A percentile compares a stretch with the other conserved stretches of the same genome.
Evolutionary conservation across 2,113 vertebrate species (phyloP).

Genomic region (Halcyon senegalensis): DNA sequence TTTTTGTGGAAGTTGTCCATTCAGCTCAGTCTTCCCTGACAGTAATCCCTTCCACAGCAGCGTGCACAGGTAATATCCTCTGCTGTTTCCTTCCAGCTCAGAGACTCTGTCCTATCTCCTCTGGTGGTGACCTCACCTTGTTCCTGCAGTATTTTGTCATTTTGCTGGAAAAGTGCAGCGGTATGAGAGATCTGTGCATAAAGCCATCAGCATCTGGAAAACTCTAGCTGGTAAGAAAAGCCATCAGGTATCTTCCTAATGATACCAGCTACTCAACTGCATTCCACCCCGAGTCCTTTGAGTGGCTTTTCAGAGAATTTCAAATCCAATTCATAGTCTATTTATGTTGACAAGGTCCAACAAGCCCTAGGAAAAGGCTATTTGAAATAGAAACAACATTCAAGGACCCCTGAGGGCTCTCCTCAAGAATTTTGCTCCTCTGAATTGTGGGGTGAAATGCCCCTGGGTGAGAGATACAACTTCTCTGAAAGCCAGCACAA

Average conservation of each 20-base stretch:
- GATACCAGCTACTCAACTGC: not conserved
- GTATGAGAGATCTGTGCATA: not conserved
- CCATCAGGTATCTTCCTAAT: not conserved
- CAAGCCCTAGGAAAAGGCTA: not conserved
- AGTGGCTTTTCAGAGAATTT: not conserved
- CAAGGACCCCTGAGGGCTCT: not conserved
- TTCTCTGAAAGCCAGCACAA: not conserved
- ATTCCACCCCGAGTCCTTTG: not conserved
- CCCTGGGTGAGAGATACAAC: not conserved
- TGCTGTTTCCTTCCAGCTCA: not conserved
- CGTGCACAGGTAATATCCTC: not conserved
- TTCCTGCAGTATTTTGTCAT: not conserved
- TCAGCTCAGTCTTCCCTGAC: slow-evolving; percentile 26
- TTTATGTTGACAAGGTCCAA: not conserved
- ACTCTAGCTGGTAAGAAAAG: not conserved
- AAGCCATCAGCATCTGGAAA: not conserved
- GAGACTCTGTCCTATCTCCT: not conserved
- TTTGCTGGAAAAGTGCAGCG: not conserved
- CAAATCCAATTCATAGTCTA: not conserved
- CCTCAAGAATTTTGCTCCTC: not conserved
- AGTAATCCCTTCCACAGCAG: slow-evolving; percentile 27
- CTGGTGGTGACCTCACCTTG: not conserved
- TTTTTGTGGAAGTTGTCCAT: slow-evolving; percentile 2
- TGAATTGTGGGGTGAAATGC: not conserved
- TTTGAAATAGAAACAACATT: not conserved